Evolutionary conservation across 1,140 invertebrate species (phyloP).

Genomic region (Diorhabda carinulata): DNA sequence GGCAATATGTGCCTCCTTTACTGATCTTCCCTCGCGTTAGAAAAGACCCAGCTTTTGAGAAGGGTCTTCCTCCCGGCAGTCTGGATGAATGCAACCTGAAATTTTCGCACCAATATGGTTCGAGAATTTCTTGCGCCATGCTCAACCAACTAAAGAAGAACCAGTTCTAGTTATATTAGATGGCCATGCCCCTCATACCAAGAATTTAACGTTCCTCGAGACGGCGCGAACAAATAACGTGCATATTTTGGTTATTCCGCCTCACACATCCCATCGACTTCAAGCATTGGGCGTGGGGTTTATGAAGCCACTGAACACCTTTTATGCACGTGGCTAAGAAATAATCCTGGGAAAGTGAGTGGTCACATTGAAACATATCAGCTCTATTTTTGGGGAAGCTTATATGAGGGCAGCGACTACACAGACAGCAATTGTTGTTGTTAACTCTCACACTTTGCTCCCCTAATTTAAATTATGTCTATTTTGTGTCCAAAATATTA

Average conservation of each 20-base stretch:
- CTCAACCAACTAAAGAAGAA: slow-evolving; percentile 22
- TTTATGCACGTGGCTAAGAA: slow-evolving; percentile 31
- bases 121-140: slow-evolving; percentile 29
- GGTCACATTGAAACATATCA: slow-evolving; percentile 4
- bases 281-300: slow-evolving; percentile 44
- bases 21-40: background rate
- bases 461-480: too few relatives aligned
- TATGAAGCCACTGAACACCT: slow-evolving; percentile 42
- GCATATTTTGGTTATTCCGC: slow-evolving; percentile 40
- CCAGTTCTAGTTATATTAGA: slow-evolving; percentile 31
- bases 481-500: too few relatives aligned
- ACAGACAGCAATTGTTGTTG: background rate
- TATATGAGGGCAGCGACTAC: slow-evolving; percentile 7
- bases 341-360: slow-evolving; percentile 12
- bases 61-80: slow-evolving; percentile 31
- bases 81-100: slow-evolving; percentile 29
- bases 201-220: slow-evolving; percentile 27
- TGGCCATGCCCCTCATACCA: slow-evolving; percentile 28
- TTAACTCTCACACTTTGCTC: too few relatives aligned
- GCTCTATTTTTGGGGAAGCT: slow-evolving; percentile 8
- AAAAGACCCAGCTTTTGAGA: slow-evolving; percentile 2
- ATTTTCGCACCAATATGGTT: slow-evolving; percentile 29
- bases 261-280: slow-evolving; percentile 42
- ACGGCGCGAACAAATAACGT: slow-evolving; percentile 25
- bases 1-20: background rate